Conservation (phyloP, 2,797 vertebrate species). For the Channa striata region DNA sequence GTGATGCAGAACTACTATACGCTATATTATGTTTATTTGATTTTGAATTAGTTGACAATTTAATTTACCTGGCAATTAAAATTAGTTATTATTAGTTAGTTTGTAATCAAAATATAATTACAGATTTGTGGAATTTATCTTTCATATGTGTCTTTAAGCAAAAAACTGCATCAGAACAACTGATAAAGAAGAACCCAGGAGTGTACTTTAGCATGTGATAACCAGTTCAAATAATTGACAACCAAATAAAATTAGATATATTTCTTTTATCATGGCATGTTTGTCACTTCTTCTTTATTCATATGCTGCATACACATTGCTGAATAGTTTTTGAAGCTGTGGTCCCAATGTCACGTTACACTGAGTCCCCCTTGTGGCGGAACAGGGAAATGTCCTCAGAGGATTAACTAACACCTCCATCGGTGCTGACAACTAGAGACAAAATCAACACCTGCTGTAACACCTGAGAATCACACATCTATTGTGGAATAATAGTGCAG, state of each 20-base stretch:
- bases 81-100: too few relatives aligned
- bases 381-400: constrained; percentile 19
- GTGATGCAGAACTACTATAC: too few relatives aligned
- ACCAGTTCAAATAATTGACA: too few relatives aligned
- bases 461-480: constrained; percentile 43
- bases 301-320: too few relatives aligned
- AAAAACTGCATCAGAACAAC: background rate
- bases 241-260: background rate
- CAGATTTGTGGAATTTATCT: too few relatives aligned
- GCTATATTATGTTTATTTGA: too few relatives aligned
- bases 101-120: too few relatives aligned
- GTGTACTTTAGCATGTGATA: too few relatives aligned
- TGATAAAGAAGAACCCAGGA: too few relatives aligned
- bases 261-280: background rate
- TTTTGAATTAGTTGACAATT: too few relatives aligned
- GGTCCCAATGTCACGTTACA: background rate
- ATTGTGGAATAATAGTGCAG: constrained; percentile 28
- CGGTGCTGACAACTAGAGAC: constrained; percentile 25
- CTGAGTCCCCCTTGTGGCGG: constrained; percentile 47
- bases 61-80: too few relatives aligned
- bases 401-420: constrained; percentile 47
- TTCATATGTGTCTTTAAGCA: too few relatives aligned
- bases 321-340: background rate
- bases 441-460: constrained; percentile 68
- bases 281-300: background rate